Evolutionary conservation across 2,113 vertebrate species (phyloP), one percentile per base, ranked within the genome.

Genomic region (Chunga burmeisteri): DNA sequence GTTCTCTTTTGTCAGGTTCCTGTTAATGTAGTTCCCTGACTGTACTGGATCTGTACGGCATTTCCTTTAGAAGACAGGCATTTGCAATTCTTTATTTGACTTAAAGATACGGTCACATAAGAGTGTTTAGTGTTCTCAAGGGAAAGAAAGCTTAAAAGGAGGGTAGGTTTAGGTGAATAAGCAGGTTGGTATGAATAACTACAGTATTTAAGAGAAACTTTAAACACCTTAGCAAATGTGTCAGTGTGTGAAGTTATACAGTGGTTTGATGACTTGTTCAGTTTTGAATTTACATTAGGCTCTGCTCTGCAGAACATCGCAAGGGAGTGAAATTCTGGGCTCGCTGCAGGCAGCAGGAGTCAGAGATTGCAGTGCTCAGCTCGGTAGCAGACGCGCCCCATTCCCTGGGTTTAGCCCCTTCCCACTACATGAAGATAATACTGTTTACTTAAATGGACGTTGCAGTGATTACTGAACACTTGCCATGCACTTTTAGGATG

Each of bases 41-140:
- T 71, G 30, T 63, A 25, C 32, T 86, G 78, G 44, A 29, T 92
- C 65, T 63, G n/a, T 71, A 42, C 2, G 1, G 44, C 30, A 9
- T 58, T 94, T 92, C 38, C 75, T 92, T 83, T 93, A 93, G 90
- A 95, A 73, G 86, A 53, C n/a, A 70, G 23, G 58, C 81, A 71
- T 86, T 94, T 93, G 72, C 61, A 86, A 25, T 88, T 88, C 75
- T 92, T 90, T 90, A 83, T 81, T 87, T 88, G 52, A 83, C 55
- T 78, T 81, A 30, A 73, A 91, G 82, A 77, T 81, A 77, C 0
- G 5, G 86, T 79, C 75, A 44, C 9, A 0, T 47, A 63, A 70
- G 50, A 66, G 72, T 55, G 68, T 83, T 96, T 81, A 86, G 75
- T 92, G 80, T 56, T 88, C 94, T 88, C 75, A 67, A 40, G 72